These are phyloP conservation scores for Drosophila pachea DNA, from an alignment of 1,140 invertebrate genomes.

Conservation along the genomic window DNA sequence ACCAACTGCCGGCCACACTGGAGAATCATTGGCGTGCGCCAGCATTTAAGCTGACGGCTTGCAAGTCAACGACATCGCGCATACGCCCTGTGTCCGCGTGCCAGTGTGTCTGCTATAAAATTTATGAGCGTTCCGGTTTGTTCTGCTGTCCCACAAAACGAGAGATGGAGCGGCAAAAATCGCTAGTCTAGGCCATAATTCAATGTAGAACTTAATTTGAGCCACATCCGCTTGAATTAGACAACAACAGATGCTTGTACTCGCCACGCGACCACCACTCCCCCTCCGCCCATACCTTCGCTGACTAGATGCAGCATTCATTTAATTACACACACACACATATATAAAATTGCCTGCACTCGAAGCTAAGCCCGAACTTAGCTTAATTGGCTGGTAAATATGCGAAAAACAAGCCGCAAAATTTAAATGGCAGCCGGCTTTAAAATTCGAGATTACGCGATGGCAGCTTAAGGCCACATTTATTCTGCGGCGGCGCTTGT, in stretches of 20 bases:
- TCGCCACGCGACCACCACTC: no score
- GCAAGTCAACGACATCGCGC: conserved; percentile 41
- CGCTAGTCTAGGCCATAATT: conserved; percentile 40
- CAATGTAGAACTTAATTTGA: conserved; percentile 53
- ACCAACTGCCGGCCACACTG: conserved; percentile 15
- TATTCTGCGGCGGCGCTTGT: conserved; percentile 7
- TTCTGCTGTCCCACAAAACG: conserved; percentile 43
- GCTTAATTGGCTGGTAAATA: conserved; percentile 58
- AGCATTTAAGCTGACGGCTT: conserved; percentile 49
- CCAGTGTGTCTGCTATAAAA: conserved; percentile 38
- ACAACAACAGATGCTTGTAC: conserved; percentile 32
- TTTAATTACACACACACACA: not conserved
- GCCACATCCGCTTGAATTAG: conserved; percentile 44
- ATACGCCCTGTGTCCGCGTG: conserved; percentile 37
- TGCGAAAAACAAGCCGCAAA: conserved; percentile 29
- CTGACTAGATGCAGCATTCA: conserved; percentile 38
- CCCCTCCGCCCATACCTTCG: no score
- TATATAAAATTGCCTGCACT: conserved; percentile 13
- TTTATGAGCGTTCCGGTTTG: conserved; percentile 63
- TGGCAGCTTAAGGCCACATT: conserved; percentile 27
- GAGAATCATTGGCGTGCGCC: conserved; percentile 49
- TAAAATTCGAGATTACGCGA: conserved; percentile 8
- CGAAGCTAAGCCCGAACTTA: conserved; percentile 29
- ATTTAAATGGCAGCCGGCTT: conserved; percentile 34
- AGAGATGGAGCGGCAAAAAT: conserved; percentile 28